Evolutionary conservation across 2,113 vertebrate genomes (phyloP).

Genomic region (pig (Sus scrofa)): T2T-Sscrofa CM000813.6:161656001-161656500

Average conservation of each 20-base stretch:
- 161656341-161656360: slow-evolving; percentile 22
- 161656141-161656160: slow-evolving; percentile 84
- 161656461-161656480: background rate
- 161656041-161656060: background rate
- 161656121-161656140: slow-evolving; percentile 78
- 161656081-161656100: slow-evolving; percentile 66
- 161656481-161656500: no score
- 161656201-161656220: slow-evolving; percentile 84
- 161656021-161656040: background rate
- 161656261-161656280: slow-evolving; percentile 81
- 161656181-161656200: slow-evolving; percentile 83
- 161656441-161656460: rapidly evolving
- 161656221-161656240: slow-evolving; percentile 84
- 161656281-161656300: slow-evolving; percentile 79
- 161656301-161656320: slow-evolving; percentile 28
- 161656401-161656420: slow-evolving; percentile 14
- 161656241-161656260: slow-evolving; percentile 84
- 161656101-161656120: slow-evolving; percentile 80
- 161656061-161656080: slow-evolving; percentile 67
- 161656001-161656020: background rate
- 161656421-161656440: background rate
- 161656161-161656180: slow-evolving; percentile 81
- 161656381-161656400: slow-evolving; percentile 22
- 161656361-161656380: slow-evolving; percentile 24
- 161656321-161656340: background rate